Conservation (phyloP, 2,113 vertebrate genomes). For the Leptocoma aspasia region DNA sequence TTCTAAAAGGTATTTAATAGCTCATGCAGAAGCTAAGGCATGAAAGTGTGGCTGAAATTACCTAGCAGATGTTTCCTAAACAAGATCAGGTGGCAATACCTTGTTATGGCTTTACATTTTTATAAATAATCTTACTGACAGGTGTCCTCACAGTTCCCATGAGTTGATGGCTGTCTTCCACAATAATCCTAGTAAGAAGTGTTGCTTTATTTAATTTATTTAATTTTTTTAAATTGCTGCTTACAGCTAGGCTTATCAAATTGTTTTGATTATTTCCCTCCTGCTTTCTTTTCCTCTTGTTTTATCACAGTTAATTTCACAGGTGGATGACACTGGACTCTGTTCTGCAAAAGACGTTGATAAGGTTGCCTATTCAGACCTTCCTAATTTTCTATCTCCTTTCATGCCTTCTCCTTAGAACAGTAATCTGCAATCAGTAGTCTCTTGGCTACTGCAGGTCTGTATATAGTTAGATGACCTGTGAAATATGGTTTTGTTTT, state of each 20-base stretch:
- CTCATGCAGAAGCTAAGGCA: not conserved
- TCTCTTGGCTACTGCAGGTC: not conserved
- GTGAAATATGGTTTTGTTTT: not conserved
- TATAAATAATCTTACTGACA: not conserved
- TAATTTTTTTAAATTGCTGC: not conserved
- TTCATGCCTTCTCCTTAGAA: not conserved
- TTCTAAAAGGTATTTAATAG: not conserved
- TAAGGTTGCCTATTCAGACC: not conserved
- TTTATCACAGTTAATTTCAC: not conserved
- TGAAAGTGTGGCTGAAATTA: not conserved
- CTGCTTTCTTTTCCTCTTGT: not conserved
- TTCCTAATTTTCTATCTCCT: not conserved
- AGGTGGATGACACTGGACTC: not conserved
- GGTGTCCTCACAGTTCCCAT: not conserved
- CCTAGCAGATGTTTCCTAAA: not conserved
- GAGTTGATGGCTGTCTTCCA: not conserved
- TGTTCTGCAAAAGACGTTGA: not conserved
- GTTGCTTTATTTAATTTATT: not conserved
- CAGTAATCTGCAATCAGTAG: not conserved
- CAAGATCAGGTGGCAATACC: not conserved
- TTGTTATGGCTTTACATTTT: not conserved
- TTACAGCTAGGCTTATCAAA: not conserved
- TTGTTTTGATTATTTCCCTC: not conserved
- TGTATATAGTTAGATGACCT: not conserved
- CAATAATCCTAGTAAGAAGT: not conserved